These are phyloP conservation scores for Pollicipes pollicipes DNA, from an alignment of 1,140 invertebrate genomes.

Conservation along the genomic window DNA sequence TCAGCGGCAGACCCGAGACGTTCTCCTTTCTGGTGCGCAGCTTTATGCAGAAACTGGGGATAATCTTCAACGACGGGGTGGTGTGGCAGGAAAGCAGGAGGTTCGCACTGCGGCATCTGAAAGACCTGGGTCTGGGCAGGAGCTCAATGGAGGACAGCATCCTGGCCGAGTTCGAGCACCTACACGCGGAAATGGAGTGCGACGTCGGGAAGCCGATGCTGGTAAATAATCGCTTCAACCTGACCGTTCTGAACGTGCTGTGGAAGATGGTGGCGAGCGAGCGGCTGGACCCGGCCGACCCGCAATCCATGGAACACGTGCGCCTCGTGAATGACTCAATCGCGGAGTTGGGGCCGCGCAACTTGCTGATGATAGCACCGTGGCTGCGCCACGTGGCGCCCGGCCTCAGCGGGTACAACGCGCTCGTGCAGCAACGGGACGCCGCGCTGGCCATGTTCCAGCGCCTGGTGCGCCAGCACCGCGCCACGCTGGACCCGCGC, in stretches of 20 bases:
- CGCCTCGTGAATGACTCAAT: background rate
- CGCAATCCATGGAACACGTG: background rate
- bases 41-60: conserved; percentile 3
- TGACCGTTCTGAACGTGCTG: conserved; percentile 14
- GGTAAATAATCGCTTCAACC: conserved; percentile 11
- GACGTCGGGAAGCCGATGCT: background rate
- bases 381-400: conserved; percentile 26
- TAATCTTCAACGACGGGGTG: conserved; percentile 5
- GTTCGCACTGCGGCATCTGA: conserved; percentile 35
- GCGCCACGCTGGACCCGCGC: conserved; percentile 22
- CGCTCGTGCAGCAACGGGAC: conserved; percentile 9
- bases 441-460: conserved; percentile 5
- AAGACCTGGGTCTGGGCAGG: conserved; percentile 53
- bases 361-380: conserved; percentile 21
- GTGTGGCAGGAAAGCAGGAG: conserved; percentile 8
- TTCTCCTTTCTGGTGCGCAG: background rate
- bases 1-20: background rate
- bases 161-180: conserved; percentile 32
- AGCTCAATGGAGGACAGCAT: conserved; percentile 50
- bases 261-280: conserved; percentile 13
- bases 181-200: background rate
- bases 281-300: background rate
- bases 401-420: conserved; percentile 17
- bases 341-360: background rate
- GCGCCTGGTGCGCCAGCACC: conserved; percentile 23